A percentile compares a stretch with the other conserved stretches of the same genome.
These are phyloP conservation scores for Argyresthia albistria DNA, from an alignment of 2,888 invertebrate genomes.

Conservation along the genomic window DNA sequence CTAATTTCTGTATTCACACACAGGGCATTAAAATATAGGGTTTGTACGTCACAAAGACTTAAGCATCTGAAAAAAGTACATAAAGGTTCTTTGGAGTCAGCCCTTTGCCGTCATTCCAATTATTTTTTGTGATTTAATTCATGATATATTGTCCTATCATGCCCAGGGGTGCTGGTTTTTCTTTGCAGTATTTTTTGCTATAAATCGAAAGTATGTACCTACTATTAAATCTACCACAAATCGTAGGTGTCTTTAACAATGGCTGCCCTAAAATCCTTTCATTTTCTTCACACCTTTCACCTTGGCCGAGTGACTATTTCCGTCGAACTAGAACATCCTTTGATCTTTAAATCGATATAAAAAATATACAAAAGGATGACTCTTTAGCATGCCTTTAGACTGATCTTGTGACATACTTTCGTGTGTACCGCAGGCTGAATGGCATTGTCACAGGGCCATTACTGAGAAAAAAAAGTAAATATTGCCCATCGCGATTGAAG, in stretches of 20 bases:
- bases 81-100: no score
- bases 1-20: not conserved
- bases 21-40: not conserved
- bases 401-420: slow-evolving; percentile 51
- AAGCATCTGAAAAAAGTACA: no score
- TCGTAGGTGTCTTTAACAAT: not conserved
- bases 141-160: no score
- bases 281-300: slow-evolving; percentile 9
- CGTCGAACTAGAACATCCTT: slow-evolving; percentile 11
- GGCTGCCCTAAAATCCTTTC: not conserved
- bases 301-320: slow-evolving; percentile 14
- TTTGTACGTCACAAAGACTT: no score
- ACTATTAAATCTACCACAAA: no score
- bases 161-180: no score
- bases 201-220: no score
- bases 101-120: not conserved
- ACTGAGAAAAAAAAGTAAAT: slow-evolving; percentile 36
- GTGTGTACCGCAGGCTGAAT: slow-evolving; percentile 25
- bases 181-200: no score
- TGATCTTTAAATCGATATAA: slow-evolving; percentile 17
- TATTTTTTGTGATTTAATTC: not conserved
- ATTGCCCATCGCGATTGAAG: slow-evolving; percentile 30
- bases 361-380: slow-evolving; percentile 34
- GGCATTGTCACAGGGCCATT: slow-evolving; percentile 37
- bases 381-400: slow-evolving; percentile 50